Base-by-base conservation (phyloP, 2,113 vertebrate genomes). In the Mugil cephalus region DNA sequence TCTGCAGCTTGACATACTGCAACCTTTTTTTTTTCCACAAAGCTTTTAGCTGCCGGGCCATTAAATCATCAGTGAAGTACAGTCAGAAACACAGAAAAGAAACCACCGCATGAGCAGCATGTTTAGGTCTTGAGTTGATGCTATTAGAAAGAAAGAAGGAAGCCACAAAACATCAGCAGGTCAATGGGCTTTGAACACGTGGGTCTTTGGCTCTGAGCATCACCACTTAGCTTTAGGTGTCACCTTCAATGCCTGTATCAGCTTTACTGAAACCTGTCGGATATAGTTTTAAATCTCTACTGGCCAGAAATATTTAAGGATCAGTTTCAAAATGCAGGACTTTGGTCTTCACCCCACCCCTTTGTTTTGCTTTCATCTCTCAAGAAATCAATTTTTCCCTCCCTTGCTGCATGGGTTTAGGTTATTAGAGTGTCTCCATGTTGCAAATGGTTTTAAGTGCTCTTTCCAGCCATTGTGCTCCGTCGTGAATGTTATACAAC, bases 51-150 rank as follows among this genome's bases (percentile, higher is more conserved):
- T 24, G 63, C 18, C n/a, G n/a, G n/a, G n/a, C 39, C 68, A 76
- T 86, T 70, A 88, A 76, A 63, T 74, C 65, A 30, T 79, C 46
- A 67, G 40, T 10, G 39, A 70, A 79, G 54, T 62, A 17, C 58
- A 59, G 54, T 53, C 48, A 43, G 43, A 55, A 38, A 42, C 19
- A 36, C 17, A 18, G 24, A 59, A 24, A 47, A 13, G 10, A 75
- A 42, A 52, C 34, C 9, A 18, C 43, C 45, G 54, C 40, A 38
- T 39, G 43, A 69, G 18, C 58, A 51, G 36, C 17, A 2, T 40
- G 39, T 72, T 21, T 43, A 5, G 5, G n/a, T 56, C 51, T 8
- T 7, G 34, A 8, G 9, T 64, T 47, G 13, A 6, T 40, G 52
- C 40, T 38, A 7, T 65, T n/a, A 51, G n/a, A 66, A 66, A 59